These are phyloP conservation scores for Gephyroberyx darwinii DNA, from an alignment of 2,797 vertebrate genomes.

Conservation along the genomic window DNA sequence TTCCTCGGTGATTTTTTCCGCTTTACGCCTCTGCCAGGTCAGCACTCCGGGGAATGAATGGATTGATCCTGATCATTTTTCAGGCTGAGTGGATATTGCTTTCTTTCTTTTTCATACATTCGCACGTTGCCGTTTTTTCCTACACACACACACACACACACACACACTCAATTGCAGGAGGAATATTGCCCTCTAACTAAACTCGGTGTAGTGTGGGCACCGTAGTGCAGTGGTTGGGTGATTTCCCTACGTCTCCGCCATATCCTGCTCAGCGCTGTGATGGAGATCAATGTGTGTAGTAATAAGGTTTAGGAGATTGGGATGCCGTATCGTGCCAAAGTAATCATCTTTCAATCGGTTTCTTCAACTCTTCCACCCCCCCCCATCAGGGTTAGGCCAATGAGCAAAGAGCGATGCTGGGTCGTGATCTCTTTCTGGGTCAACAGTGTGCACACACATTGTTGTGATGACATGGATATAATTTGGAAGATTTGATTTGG, in stretches of 20 bases:
- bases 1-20: conserved; percentile 34
- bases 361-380: not conserved
- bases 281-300: not conserved
- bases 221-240: not conserved
- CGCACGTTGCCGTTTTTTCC: conserved; percentile 15
- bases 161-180: conserved; percentile 1
- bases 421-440: too few relatives aligned
- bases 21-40: conserved; percentile 29
- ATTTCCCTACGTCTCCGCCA: not conserved
- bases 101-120: conserved; percentile 14
- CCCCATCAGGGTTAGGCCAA: too few relatives aligned
- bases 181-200: not conserved
- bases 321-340: too few relatives aligned
- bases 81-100: conserved; percentile 21
- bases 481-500: too few relatives aligned
- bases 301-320: not conserved
- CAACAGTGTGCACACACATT: too few relatives aligned
- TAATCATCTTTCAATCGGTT: not conserved
- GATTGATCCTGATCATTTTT: conserved; percentile 36
- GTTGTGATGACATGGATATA: too few relatives aligned
- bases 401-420: too few relatives aligned
- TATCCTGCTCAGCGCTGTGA: not conserved
- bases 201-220: not conserved
- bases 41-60: conserved; percentile 48
- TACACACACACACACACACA: not conserved